Conservation (phyloP, 1,140 invertebrate genomes). For the Chionoecetes opilio region DNA sequence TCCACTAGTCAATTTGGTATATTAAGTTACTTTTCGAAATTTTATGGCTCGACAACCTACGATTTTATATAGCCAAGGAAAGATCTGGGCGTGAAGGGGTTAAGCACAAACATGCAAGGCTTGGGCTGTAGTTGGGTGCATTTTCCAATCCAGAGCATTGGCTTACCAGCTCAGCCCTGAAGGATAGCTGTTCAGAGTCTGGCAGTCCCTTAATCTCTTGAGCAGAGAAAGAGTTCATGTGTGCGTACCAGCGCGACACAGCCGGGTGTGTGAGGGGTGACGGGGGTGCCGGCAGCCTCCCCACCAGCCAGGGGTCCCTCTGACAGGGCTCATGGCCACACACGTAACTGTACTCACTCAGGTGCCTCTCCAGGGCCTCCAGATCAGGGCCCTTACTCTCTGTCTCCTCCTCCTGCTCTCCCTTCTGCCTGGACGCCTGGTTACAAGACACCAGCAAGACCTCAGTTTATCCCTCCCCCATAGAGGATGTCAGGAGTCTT, state of each 20-base stretch:
- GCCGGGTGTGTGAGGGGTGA: constrained; percentile 79
- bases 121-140: not conserved
- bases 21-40: too few relatives aligned
- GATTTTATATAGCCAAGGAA: too few relatives aligned
- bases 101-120: constrained; percentile 29
- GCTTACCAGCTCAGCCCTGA: constrained; percentile 67
- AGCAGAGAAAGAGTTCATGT: constrained; percentile 80
- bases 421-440: constrained; percentile 57
- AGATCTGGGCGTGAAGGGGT: too few relatives aligned
- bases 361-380: constrained; percentile 80
- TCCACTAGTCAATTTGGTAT: too few relatives aligned
- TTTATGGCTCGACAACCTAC: too few relatives aligned
- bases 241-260: constrained; percentile 82
- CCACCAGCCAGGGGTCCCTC: constrained; percentile 79
- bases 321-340: constrained; percentile 81
- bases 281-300: constrained; percentile 58
- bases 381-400: constrained; percentile 36
- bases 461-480: constrained; percentile 13
- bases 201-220: constrained; percentile 61
- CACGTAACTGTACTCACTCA: constrained; percentile 82
- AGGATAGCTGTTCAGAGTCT: constrained; percentile 55
- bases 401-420: constrained; percentile 40
- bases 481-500: too few relatives aligned
- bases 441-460: constrained; percentile 27
- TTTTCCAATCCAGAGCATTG: not conserved